A percentile compares a stretch with the other conserved stretches of the same genome.
phyloP scores from a whole-genome alignment of 1,140 invertebrate species.

The Philopotamus ludificatus region DNA sequence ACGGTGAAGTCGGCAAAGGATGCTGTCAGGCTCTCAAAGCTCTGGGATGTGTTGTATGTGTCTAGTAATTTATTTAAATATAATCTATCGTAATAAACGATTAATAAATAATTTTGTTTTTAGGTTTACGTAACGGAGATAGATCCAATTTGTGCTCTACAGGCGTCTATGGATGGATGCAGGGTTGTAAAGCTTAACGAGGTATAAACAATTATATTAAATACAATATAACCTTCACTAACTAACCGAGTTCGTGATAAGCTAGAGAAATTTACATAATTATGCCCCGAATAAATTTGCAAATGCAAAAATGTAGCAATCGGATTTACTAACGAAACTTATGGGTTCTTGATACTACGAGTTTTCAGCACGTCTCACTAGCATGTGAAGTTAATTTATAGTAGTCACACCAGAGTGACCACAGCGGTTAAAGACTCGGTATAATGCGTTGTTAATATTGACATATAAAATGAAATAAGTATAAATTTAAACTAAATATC shows the following conservation, averaged over 20 bases:
- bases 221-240: not conserved
- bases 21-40: conserved; percentile 94
- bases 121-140: conserved; percentile 92
- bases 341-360: no score
- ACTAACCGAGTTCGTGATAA: not conserved
- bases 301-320: no score
- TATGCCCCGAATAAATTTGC: no score
- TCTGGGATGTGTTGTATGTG: conserved; percentile 79
- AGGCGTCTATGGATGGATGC: conserved; percentile 98
- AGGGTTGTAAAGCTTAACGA: conserved; percentile 93
- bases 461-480: no score
- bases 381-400: no score
- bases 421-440: no score
- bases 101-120: conserved; percentile 11
- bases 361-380: no score
- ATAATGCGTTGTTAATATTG: no score
- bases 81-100: not conserved
- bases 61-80: conserved; percentile 43
- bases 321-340: no score
- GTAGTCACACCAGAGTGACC: no score
- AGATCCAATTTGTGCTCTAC: conserved; percentile 96
- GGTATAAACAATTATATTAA: conserved; percentile 55
- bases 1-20: conserved; percentile 97
- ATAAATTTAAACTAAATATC: no score
- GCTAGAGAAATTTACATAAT: no score